Evolutionary conservation across 1,140 invertebrate genomes (phyloP), one percentile per base, ranked within the genome.

Genomic region (Dendrolimus kikuchii): DNA sequence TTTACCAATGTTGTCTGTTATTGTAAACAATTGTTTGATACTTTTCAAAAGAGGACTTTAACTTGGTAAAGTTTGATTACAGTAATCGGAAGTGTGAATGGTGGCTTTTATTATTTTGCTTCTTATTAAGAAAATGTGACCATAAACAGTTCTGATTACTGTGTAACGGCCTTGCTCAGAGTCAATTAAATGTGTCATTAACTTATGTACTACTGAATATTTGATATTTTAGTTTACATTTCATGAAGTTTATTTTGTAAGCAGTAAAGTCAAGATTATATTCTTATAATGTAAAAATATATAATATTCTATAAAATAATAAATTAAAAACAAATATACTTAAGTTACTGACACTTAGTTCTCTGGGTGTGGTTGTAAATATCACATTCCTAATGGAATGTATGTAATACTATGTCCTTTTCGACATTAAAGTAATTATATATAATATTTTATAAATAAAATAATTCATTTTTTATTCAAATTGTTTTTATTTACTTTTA

Each of bases 381-480:
- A 71, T 44, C 23, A 60, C 62, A 72, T 72, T 74, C 66, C 64
- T 62, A 60, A 54, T 66, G 69, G 74, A 76, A 77, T 81, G 68
- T 60, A 63, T 68, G 66, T 49, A 45, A 76, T 69, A 59, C 63
- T 58, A 61, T 81, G 77, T 83, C 77, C 75, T 71, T 82, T 76
- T 74, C 73, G 79, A 83, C 79, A 82, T 78, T 61, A n/a, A n/a
- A n/a, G n/a, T n/a, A 70, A 73, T 74, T 63, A 53, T 51, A 62
- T 66, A 59, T 63, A 54, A 55, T 68, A 60, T 67, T 55, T 64
- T 62, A 70, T 52, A 65, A 78, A 77, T 80, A 77, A 78, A 72
- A 54, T 44, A 9, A 7, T 45, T 8, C 39, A 45, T 5, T 45
- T 38, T 7, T 44, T 10, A 46, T 46, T 23, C 23, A 23, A 23